Percentiles rank a stretch among this genome's conserved stretches.
Evolutionary conservation across 2,113 vertebrate species (phyloP).

Genomic region (Stegastes partitus): DNA sequence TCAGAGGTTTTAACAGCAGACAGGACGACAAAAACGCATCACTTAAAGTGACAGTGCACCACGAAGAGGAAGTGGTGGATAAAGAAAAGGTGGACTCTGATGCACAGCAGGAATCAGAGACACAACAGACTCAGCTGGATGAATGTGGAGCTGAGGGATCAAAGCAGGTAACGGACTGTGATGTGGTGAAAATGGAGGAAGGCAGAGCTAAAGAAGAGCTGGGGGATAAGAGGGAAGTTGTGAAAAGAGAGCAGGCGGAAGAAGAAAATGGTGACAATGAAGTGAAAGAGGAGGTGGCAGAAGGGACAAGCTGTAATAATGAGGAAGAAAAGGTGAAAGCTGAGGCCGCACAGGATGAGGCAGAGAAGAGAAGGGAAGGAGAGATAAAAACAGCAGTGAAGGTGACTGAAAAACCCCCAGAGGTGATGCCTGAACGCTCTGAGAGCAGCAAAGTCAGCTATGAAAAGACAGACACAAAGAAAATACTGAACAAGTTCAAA

Average conservation of each 20-base stretch:
- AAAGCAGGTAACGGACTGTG: conserved; percentile 43
- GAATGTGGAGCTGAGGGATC: conserved; percentile 23
- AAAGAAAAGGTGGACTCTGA: conserved; percentile 29
- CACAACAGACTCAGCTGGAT: conserved; percentile 4
- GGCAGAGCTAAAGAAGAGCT: conserved; percentile 47
- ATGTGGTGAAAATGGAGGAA: conserved; percentile 77
- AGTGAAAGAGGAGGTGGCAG: conserved; percentile 11
- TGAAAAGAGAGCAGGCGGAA: conserved; percentile 29
- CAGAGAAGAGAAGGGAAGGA: neutral
- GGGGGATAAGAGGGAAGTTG: neutral
- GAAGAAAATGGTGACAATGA: conserved; percentile 24
- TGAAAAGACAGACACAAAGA: conserved; percentile 32
- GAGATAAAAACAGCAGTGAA: neutral
- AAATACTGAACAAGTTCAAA: conserved; percentile 26
- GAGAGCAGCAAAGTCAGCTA: neutral
- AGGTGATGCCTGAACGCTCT: neutral
- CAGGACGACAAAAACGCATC: conserved; percentile 52
- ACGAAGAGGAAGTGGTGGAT: conserved; percentile 27
- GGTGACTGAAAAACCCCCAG: conserved; percentile 11
- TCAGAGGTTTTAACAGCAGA: conserved; percentile 82
- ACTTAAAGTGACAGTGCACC: conserved; percentile 73
- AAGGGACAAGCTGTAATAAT: neutral
- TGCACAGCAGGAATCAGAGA: conserved; percentile 18
- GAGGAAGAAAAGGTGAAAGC: conserved; percentile 13
- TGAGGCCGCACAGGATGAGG: neutral